Evolutionary conservation across 2,113 vertebrate genomes (phyloP).

Genomic region (Aphelocoma coerulescens): DNA sequence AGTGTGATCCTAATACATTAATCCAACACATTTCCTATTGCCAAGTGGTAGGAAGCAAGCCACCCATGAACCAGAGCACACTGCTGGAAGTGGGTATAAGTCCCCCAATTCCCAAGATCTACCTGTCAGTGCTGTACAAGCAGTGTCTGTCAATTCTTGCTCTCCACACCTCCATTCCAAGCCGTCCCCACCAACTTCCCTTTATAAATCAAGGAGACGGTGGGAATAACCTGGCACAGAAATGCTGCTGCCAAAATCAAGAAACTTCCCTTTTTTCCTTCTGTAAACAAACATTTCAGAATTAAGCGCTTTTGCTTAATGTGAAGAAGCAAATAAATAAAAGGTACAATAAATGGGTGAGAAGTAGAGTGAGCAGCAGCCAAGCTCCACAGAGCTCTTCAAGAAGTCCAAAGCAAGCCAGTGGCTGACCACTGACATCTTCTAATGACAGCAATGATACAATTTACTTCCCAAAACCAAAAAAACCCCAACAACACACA

Average conservation of each 20-base stretch:
- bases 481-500: accelerated
- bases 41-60: background rate
- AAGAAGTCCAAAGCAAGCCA: background rate
- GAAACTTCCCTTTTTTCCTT: background rate
- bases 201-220: background rate
- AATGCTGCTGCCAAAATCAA: background rate
- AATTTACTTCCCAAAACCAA: background rate
- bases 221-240: background rate
- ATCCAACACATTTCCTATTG: background rate
- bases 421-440: background rate
- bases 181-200: background rate
- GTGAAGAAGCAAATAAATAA: background rate
- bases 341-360: background rate
- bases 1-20: background rate
- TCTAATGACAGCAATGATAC: background rate
- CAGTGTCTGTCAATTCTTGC: background rate
- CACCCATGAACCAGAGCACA: background rate
- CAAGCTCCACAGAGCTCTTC: background rate
- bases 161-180: background rate
- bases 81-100: background rate
- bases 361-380: background rate
- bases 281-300: background rate
- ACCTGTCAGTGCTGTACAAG: background rate
- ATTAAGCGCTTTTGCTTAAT: background rate
- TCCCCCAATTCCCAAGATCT: background rate